A percentile compares a stretch with the other conserved stretches of the same genome.
phyloP scores from a whole-genome alignment of 1,140 invertebrate genomes.

The Portunus trituberculatus region DNA sequence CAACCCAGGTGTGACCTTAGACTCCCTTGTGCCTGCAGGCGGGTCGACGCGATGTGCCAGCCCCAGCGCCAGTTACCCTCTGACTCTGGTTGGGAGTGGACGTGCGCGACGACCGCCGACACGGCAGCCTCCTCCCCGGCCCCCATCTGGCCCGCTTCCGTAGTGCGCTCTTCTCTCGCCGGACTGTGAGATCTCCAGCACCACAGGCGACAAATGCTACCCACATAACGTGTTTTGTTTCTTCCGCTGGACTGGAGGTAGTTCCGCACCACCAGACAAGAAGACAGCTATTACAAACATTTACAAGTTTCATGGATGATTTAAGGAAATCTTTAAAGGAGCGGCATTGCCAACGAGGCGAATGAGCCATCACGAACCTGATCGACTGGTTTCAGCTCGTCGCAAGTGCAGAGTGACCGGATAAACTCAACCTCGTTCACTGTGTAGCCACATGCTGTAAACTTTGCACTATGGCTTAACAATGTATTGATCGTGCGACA shows the following conservation, averaged over 20 bases:
- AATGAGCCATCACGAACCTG: neutral
- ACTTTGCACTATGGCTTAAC: slow-evolving; percentile 12
- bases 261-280: neutral
- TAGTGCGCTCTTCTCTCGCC: neutral
- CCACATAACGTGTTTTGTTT: neutral
- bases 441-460: neutral
- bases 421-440: neutral
- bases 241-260: neutral
- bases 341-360: neutral
- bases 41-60: neutral
- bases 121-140: slow-evolving; percentile 5
- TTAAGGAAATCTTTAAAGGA: neutral
- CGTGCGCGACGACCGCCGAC: neutral
- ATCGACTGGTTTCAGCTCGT: neutral
- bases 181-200: neutral
- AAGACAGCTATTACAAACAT: neutral
- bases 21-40: neutral
- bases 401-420: neutral
- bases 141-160: neutral
- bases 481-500: slow-evolving; percentile 22
- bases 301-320: neutral
- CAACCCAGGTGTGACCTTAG: slow-evolving; percentile 18
- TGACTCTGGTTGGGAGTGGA: slow-evolving; percentile 11
- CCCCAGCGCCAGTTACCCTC: slow-evolving; percentile 4
- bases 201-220: neutral